Conservation (phyloP, 2,888 invertebrate genomes). For the Lepeophtheirus nordmannii region DNA sequence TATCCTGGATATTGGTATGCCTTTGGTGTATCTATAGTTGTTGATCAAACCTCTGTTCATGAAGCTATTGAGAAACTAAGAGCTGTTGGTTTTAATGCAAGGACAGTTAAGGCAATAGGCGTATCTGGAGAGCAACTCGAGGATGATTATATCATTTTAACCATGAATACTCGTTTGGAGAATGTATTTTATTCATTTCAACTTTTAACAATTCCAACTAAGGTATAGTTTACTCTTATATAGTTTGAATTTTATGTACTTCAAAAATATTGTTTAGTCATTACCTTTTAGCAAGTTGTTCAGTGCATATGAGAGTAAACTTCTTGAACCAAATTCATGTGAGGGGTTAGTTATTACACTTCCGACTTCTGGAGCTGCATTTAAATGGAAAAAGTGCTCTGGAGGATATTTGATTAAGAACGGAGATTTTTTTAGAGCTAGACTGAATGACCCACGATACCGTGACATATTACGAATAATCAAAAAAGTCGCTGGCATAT, state of each 20-base stretch:
- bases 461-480: background rate
- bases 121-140: background rate
- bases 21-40: background rate
- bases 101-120: background rate
- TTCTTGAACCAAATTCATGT: background rate
- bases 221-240: background rate
- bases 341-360: conserved; percentile 11
- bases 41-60: background rate
- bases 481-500: background rate
- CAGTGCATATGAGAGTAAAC: background rate
- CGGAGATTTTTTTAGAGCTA: background rate
- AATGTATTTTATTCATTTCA: background rate
- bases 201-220: background rate
- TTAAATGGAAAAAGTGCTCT: conserved; percentile 7
- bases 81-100: background rate
- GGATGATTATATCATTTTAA: background rate
- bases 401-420: background rate
- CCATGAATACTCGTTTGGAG: background rate
- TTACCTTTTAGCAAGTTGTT: background rate
- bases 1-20: background rate
- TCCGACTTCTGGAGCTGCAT: background rate
- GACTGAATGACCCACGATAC: background rate
- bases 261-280: background rate
- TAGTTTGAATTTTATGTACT: too few relatives aligned
- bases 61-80: background rate